phyloP scores from a whole-genome alignment of 2,888 invertebrate species.

The Caenorhabditis zanzibari region DNA sequence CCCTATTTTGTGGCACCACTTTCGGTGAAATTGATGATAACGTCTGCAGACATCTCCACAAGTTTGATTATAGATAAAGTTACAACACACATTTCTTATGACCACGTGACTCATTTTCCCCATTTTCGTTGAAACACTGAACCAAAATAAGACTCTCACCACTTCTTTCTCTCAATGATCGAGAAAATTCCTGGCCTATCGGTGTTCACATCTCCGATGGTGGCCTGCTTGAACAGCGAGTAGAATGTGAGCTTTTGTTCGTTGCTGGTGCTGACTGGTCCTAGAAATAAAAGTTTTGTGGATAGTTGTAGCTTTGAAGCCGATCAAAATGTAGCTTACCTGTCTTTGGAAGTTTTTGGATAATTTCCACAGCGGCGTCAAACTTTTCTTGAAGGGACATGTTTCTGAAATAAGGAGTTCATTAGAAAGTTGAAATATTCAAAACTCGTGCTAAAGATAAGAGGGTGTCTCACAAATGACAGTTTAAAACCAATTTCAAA shows the following conservation, averaged over 20 bases:
- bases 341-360: constrained; percentile 82
- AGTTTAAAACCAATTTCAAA: too few relatives aligned
- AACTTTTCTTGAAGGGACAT: constrained; percentile 79
- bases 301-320: constrained; percentile 32
- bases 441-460: too few relatives aligned
- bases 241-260: constrained; percentile 83
- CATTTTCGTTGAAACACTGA: not conserved
- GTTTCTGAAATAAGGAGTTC: not conserved
- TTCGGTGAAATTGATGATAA: constrained; percentile 4
- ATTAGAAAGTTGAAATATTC: not conserved
- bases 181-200: constrained; percentile 82
- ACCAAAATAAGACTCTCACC: constrained; percentile 75
- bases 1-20: constrained; percentile 38
- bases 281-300: constrained; percentile 59
- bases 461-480: too few relatives aligned
- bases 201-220: constrained; percentile 82
- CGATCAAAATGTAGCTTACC: constrained; percentile 63
- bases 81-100: constrained; percentile 48
- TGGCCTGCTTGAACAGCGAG: constrained; percentile 82
- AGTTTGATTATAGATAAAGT: constrained; percentile 42
- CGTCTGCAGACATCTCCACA: constrained; percentile 33
- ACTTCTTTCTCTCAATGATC: constrained; percentile 80
- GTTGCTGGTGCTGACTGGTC: constrained; percentile 80
- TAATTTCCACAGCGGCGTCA: constrained; percentile 82
- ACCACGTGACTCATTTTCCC: constrained; percentile 43